phyloP scores from a whole-genome alignment of 2,113 vertebrate genomes.

The Ciconia maguari region DNA sequence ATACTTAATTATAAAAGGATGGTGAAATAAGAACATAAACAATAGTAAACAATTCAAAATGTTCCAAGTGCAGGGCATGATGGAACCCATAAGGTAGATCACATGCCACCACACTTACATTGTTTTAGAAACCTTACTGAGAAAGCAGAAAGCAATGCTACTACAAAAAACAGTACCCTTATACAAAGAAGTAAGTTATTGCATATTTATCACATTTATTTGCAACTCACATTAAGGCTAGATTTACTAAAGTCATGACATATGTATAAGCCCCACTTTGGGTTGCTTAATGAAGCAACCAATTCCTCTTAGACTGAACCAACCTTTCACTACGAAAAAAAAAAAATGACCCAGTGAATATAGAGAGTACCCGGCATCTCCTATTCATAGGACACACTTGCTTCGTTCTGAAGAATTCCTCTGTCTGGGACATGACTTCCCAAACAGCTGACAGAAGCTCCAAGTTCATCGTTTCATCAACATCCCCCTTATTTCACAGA shows the following conservation, averaged over 20 bases:
- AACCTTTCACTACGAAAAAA: not conserved
- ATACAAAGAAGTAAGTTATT: conserved; percentile 65
- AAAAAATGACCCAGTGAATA: not conserved
- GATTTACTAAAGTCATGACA: conserved; percentile 51
- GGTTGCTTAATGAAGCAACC: conserved; percentile 28
- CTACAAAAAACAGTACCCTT: conserved; percentile 53
- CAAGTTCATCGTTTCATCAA: conserved; percentile 19
- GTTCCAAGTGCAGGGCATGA: conserved; percentile 63
- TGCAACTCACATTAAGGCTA: conserved; percentile 65
- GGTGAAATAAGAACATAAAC: conserved; percentile 54
- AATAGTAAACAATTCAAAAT: conserved; percentile 39
- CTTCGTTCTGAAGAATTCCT: not conserved
- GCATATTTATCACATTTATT: conserved; percentile 69
- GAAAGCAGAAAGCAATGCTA: conserved; percentile 46
- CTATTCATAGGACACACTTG: not conserved
- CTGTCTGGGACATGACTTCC: not conserved
- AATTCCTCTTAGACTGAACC: not conserved
- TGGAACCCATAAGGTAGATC: conserved; percentile 9
- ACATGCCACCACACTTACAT: conserved; percentile 17
- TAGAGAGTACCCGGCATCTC: not conserved
- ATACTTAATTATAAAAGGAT: conserved; percentile 55
- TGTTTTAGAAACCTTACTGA: conserved; percentile 24
- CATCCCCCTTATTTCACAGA: conserved; percentile 44
- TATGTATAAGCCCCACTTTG: not conserved
- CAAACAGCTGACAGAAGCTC: conserved; percentile 21